A percentile compares a stretch with the other conserved stretches of the same genome.
These are phyloP conservation scores for Pelecanus crispus DNA, from an alignment of 2,113 vertebrate species.

Conservation along the genomic window DNA sequence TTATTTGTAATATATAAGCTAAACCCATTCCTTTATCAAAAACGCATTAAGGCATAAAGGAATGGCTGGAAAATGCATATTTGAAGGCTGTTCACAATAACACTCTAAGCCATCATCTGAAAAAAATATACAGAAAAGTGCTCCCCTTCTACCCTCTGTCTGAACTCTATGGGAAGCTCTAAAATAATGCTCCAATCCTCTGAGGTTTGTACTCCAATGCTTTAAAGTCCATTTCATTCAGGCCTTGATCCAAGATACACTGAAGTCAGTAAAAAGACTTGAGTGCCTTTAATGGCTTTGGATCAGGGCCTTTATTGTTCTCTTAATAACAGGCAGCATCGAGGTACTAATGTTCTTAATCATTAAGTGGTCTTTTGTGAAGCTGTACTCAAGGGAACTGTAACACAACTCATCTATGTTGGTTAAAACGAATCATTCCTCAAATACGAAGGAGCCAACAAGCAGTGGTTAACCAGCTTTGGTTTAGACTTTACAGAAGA, in stretches of 20 bases:
- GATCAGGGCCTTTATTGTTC: slow-evolving; percentile 42
- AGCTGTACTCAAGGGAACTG: neutral
- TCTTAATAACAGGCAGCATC: neutral
- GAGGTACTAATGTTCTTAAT: slow-evolving; percentile 16
- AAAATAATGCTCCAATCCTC: slow-evolving; percentile 18
- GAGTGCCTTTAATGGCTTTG: slow-evolving; percentile 15
- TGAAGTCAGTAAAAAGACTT: neutral
- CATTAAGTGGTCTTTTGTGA: slow-evolving; percentile 1
- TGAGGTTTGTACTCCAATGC: neutral
- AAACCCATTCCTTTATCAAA: neutral
- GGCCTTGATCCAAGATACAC: slow-evolving; percentile 56
- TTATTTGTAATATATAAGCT: neutral
- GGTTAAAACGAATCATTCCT: slow-evolving; percentile 22
- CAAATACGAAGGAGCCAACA: neutral
- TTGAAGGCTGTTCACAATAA: neutral
- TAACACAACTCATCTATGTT: neutral
- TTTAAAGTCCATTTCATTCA: slow-evolving; percentile 22
- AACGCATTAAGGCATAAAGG: neutral
- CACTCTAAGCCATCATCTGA: neutral
- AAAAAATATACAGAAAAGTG: neutral
- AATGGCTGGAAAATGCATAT: neutral
- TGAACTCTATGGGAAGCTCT: slow-evolving; percentile 40
- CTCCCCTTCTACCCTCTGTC: neutral
- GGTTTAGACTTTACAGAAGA: slow-evolving; percentile 27
- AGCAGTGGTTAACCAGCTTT: slow-evolving; percentile 35